These are phyloP conservation scores for Rhogogaster chlorosoma DNA, from an alignment of 2,888 invertebrate species.

Conservation along the genomic window DNA sequence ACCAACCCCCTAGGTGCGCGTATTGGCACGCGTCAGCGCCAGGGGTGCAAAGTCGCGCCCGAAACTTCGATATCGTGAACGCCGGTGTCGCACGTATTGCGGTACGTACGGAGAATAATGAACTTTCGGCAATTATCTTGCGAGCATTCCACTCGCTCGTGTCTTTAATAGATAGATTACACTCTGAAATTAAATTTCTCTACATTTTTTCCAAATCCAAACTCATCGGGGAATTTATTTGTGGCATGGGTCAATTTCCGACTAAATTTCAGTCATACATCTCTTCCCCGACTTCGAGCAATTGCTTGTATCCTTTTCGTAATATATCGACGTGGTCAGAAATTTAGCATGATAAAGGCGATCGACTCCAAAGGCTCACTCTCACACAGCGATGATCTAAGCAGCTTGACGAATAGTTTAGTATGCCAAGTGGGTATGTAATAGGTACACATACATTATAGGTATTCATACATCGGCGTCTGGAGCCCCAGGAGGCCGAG, in stretches of 20 bases:
- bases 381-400: slow-evolving; percentile 58
- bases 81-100: slow-evolving; percentile 22
- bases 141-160: background rate
- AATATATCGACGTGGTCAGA: slow-evolving; percentile 3
- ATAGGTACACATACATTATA: too few relatives aligned
- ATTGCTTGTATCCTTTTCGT: background rate
- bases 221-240: background rate
- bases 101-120: slow-evolving; percentile 8
- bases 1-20: background rate
- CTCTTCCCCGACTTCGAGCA: background rate
- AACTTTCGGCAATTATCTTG: background rate
- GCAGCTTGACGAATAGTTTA: slow-evolving; percentile 63
- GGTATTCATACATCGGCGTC: background rate
- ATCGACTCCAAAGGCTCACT: slow-evolving; percentile 38
- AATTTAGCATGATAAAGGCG: slow-evolving; percentile 12
- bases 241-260: background rate
- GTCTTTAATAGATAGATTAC: background rate
- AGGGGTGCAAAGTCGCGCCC: background rate
- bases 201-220: background rate
- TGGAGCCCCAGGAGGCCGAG: background rate
- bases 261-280: background rate
- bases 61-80: background rate
- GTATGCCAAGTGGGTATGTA: slow-evolving; percentile 4
- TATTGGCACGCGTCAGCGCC: background rate
- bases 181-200: background rate